A percentile compares a stretch with the other conserved stretches of the same genome.
phyloP scores from a whole-genome alignment of 2,888 invertebrate species.

The Peribatodes rhomboidaria region DNA sequence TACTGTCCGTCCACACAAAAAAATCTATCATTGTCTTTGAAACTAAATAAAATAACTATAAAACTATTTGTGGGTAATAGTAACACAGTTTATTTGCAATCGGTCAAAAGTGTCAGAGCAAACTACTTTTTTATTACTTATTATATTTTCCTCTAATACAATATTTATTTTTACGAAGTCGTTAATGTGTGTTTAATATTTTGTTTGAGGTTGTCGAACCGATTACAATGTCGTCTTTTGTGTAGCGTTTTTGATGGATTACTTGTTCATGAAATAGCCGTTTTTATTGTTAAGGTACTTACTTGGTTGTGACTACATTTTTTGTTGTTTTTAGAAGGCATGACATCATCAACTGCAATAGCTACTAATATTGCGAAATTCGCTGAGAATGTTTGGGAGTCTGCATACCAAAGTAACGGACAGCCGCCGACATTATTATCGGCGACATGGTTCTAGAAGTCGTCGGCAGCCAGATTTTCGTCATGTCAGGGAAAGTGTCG shows the following conservation, averaged over 20 bases:
- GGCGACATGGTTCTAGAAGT: too few relatives aligned
- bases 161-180: conserved; percentile 47
- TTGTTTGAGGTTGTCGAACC: conserved; percentile 55
- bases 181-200: conserved; percentile 55
- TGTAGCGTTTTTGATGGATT: conserved; percentile 30
- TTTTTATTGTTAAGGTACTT: background rate
- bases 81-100: background rate
- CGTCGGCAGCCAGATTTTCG: too few relatives aligned
- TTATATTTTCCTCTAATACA: conserved; percentile 35
- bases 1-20: too few relatives aligned
- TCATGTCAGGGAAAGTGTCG: too few relatives aligned
- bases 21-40: too few relatives aligned
- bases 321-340: background rate
- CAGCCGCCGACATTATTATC: too few relatives aligned
- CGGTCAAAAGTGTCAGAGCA: background rate
- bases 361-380: background rate
- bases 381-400: too few relatives aligned
- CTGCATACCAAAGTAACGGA: too few relatives aligned
- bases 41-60: too few relatives aligned
- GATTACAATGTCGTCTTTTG: conserved; percentile 55
- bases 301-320: background rate
- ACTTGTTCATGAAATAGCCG: conserved; percentile 17
- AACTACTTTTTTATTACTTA: background rate
- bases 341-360: conserved; percentile 1
- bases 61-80: background rate